Evolutionary conservation across 1,140 invertebrate genomes (phyloP).

Genomic region (Venustaconcha ellipsiformis): DNA sequence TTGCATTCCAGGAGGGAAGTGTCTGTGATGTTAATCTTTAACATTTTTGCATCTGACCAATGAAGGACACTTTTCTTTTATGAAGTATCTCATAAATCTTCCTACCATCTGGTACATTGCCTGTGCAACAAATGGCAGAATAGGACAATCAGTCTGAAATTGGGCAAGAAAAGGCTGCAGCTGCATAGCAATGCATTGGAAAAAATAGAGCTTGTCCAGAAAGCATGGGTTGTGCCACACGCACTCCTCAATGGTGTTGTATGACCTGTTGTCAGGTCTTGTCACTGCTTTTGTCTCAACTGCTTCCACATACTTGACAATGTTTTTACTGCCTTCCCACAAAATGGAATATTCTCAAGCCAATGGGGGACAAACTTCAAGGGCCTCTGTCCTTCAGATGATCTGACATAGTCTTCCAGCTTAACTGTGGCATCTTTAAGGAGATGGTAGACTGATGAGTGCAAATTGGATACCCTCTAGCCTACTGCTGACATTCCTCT

Average conservation of each 20-base stretch:
- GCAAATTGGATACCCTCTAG: neutral
- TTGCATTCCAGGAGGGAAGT: neutral
- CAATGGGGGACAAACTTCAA: too few relatives aligned
- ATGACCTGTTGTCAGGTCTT: constrained; percentile 1
- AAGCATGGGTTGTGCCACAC: neutral
- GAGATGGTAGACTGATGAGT: neutral
- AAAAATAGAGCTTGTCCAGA: neutral
- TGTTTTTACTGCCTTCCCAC: too few relatives aligned
- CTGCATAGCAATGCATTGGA: neutral
- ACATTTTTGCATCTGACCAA: neutral
- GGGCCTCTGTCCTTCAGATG: too few relatives aligned
- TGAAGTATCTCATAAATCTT: neutral
- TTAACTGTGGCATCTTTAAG: neutral
- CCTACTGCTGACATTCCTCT: neutral
- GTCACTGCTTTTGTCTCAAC: neutral
- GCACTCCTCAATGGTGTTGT: neutral
- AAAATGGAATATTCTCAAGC: too few relatives aligned
- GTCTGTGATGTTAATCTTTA: neutral
- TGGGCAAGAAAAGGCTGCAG: neutral
- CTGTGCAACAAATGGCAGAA: neutral
- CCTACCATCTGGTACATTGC: neutral
- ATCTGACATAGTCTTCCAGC: neutral
- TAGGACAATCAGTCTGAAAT: neutral
- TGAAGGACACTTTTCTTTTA: neutral
- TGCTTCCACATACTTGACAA: too few relatives aligned